Base-by-base conservation (phyloP, 2,888 invertebrate species). In the Pyrrhia umbra region DNA sequence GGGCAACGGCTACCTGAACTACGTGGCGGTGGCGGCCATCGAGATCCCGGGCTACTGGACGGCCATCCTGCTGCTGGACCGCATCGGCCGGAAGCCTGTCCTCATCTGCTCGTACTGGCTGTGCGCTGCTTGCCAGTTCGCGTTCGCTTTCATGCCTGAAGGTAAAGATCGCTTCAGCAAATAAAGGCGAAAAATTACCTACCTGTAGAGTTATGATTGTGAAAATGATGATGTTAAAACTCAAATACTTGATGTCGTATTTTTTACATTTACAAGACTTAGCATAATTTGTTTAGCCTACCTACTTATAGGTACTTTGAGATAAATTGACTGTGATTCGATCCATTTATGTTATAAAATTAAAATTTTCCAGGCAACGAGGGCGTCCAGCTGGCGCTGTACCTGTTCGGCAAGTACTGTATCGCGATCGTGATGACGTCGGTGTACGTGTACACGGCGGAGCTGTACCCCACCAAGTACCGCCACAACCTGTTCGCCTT, bases 1-100 rank as follows among this genome's bases (percentile, higher is more conserved):
- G 1, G 97, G 97, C 0, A 96, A 97, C 82, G 91, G 95, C 43
- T 97, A 97, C 84, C 64, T 96, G 45, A 97, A 97, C 88, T 97
- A 96, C 83, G 96, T 96, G 64, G 91, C 96, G 16, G 96, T 96
- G 6, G 93, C 96, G 0, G 89, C 96, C 3, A 95, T 97, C 2
- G 97, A 97, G 89, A 96, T 97, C 64, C 97, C 97, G 0, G 97
- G 96, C 0, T 97, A 96, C 83, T 93, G 96, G 84, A 85, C 96
- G 15, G 96, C 96, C 0, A 96, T 96, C 60, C 85, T 96, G 18
- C 88, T 96, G 42, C 92, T 97, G 82, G 96, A 97, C 80, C 93
- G 95, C 55, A 85, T 96, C 9, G 97, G 97, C 0, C 91, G 97
- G 64, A 96, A 96, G 77, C 95, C 95, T 2, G 96, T 96, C 0